Evolutionary conservation across 1,140 invertebrate species (phyloP).

Genomic region (Ganaspis sp.): DNA sequence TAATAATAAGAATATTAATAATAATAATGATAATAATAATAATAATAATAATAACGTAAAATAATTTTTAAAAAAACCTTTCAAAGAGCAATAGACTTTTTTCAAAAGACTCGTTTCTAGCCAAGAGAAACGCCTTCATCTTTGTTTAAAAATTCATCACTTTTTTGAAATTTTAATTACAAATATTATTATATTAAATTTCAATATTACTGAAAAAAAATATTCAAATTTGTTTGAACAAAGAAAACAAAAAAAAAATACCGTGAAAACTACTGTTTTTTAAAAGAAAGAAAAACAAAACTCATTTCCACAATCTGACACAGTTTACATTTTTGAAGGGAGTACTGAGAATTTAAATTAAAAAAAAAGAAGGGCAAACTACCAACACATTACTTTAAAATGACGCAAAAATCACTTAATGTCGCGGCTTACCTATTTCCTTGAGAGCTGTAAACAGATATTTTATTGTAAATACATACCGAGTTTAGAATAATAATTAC

Average conservation of each 20-base stretch:
- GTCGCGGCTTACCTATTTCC: conserved; percentile 75
- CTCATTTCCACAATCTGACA: conserved; percentile 46
- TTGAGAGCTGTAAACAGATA: conserved; percentile 75
- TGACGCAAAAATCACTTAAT: conserved; percentile 68
- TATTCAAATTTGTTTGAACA: too few species aligned
- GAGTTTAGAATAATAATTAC: conserved; percentile 43
- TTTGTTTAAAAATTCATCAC: too few species aligned
- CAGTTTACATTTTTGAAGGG: conserved; percentile 27
- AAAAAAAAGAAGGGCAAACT: conserved; percentile 50
- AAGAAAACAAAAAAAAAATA: background rate
- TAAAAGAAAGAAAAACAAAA: conserved; percentile 37
- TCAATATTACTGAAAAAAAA: too few species aligned
- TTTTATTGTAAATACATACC: conserved; percentile 63
- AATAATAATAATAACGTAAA: too few species aligned
- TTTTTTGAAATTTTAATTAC: too few species aligned
- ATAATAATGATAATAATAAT: too few species aligned
- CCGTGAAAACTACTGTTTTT: conserved; percentile 3
- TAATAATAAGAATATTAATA: too few species aligned
- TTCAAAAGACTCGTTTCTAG: too few species aligned
- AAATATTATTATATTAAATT: too few species aligned
- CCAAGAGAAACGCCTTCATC: too few species aligned
- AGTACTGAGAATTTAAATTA: conserved; percentile 40
- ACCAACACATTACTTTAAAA: conserved; percentile 63
- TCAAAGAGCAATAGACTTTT: too few species aligned
- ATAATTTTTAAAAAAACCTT: too few species aligned